Evolutionary conservation across 1,140 invertebrate genomes (phyloP).

Genomic region (Drosophila nannoptera): DNA sequence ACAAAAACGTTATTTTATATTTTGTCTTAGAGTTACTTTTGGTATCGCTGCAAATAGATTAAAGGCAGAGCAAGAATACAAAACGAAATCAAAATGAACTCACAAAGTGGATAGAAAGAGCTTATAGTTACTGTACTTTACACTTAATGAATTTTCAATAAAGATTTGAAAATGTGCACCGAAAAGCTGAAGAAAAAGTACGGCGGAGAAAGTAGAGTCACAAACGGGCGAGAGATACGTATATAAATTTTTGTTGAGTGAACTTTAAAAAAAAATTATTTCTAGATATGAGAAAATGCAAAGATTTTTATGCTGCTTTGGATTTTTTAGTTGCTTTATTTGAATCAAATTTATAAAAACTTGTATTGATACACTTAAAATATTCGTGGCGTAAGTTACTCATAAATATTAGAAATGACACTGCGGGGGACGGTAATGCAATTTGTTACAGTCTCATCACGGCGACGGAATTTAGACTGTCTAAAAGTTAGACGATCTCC

Average conservation of each 20-base stretch:
- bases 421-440: conserved; percentile 51
- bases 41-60: conserved; percentile 70
- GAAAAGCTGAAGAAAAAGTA: conserved; percentile 74
- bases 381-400: conserved; percentile 67
- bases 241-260: conserved; percentile 61
- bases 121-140: conserved; percentile 60
- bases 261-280: conserved; percentile 54
- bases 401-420: conserved; percentile 50
- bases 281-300: conserved; percentile 70
- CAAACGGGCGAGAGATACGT: conserved; percentile 67
- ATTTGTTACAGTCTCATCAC: conserved; percentile 65
- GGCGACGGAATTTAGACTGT: conserved; percentile 60
- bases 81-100: conserved; percentile 67
- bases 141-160: conserved; percentile 61
- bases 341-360: conserved; percentile 40
- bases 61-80: conserved; percentile 65
- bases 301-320: conserved; percentile 65
- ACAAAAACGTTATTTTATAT: conserved; percentile 48
- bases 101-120: conserved; percentile 54
- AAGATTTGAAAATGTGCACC: conserved; percentile 61
- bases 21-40: conserved; percentile 58
- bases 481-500: conserved; percentile 33
- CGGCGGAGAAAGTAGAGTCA: conserved; percentile 70
- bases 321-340: conserved; percentile 62
- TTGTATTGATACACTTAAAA: conserved; percentile 57